phyloP scores from a whole-genome alignment of 2,797 vertebrate genomes.

The Oceanodroma leucorhoa region DNA sequence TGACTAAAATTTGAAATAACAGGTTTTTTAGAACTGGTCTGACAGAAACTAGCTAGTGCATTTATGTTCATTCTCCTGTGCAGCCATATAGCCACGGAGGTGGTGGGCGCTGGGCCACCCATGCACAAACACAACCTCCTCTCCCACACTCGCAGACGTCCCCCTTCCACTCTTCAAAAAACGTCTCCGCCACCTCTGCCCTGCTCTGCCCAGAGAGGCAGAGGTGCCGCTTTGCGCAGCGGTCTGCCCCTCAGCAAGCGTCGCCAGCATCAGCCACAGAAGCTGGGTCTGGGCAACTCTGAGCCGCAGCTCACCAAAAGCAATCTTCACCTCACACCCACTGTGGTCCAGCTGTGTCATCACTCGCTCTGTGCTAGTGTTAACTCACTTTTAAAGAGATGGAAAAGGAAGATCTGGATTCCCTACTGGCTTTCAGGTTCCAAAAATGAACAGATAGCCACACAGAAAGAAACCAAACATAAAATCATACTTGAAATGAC shows the following conservation, averaged over 20 bases:
- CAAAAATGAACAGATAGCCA: neutral
- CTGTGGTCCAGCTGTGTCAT: neutral
- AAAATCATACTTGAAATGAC: neutral
- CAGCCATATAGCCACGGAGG: neutral
- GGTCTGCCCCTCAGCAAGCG: neutral
- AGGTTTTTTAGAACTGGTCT: neutral
- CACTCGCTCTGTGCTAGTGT: too few species aligned
- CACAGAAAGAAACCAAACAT: neutral
- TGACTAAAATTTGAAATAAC: neutral
- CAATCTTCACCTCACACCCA: fast-evolving
- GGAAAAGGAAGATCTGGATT: neutral
- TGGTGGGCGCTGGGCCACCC: neutral
- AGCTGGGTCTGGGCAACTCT: neutral
- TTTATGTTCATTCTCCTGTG: neutral
- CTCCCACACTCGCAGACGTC: fast-evolving
- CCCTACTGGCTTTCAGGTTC: neutral
- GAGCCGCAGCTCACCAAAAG: neutral
- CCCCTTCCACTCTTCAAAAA: neutral
- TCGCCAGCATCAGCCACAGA: neutral
- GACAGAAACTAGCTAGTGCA: neutral
- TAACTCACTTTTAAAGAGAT: neutral
- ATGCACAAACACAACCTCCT: neutral
- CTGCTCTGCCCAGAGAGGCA: neutral
- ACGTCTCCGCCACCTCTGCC: neutral
- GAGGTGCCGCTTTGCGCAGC: neutral